Percentiles rank a stretch among this genome's conserved stretches.
Evolutionary conservation across 1,140 invertebrate genomes (phyloP).

Genomic region (Saccostrea cuccullata): DNA sequence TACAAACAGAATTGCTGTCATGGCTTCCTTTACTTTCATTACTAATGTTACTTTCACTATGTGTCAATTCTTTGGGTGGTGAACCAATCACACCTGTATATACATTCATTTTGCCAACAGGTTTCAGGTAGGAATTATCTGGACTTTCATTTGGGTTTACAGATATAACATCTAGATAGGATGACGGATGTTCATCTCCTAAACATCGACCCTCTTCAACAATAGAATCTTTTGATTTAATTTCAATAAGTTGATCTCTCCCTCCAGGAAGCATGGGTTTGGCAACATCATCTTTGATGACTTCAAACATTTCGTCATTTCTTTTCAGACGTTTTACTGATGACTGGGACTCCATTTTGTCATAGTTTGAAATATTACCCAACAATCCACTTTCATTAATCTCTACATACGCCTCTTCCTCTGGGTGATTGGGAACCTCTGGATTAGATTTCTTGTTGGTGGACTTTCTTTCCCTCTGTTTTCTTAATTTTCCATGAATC

Average conservation of each 20-base stretch:
- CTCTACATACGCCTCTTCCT: not conserved
- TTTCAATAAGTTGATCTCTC: not conserved
- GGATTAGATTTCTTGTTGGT: not conserved
- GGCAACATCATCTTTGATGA: not conserved
- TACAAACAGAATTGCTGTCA: not conserved
- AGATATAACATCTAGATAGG: not conserved
- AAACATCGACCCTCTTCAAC: not conserved
- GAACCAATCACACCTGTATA: not conserved
- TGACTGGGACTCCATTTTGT: not conserved
- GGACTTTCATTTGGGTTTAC: not conserved
- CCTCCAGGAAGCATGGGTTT: not conserved
- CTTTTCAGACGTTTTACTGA: not conserved
- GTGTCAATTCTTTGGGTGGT: not conserved
- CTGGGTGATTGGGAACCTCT: not conserved
- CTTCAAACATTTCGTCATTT: not conserved
- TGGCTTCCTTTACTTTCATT: not conserved
- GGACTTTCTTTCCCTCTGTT: not conserved
- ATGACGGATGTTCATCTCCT: not conserved
- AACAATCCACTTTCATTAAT: not conserved
- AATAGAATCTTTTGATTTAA: not conserved
- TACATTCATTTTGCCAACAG: not conserved
- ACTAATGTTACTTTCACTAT: not conserved
- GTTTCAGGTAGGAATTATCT: not conserved
- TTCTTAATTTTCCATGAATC: constrained; percentile 7
- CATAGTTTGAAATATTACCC: not conserved